phyloP scores from a whole-genome alignment of 2,113 vertebrate genomes.

The Apteryx owenii region DNA sequence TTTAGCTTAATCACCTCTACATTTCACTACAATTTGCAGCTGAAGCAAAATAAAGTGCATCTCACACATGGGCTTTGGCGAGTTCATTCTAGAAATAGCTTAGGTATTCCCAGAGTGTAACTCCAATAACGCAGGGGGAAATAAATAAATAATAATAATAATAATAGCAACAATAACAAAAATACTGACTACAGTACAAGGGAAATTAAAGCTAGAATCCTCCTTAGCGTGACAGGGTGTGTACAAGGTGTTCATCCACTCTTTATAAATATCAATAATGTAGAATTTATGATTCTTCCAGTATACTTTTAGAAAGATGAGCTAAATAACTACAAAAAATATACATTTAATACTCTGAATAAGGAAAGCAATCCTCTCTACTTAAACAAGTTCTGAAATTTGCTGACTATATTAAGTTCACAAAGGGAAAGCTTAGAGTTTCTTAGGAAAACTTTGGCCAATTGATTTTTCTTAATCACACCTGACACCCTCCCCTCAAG shows the following conservation, averaged over 20 bases:
- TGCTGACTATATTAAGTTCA: not conserved
- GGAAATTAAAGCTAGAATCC: not conserved
- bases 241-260: not conserved
- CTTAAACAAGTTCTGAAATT: not conserved
- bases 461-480: not conserved
- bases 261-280: not conserved
- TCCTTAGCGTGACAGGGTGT: not conserved
- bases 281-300: not conserved
- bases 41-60: not conserved
- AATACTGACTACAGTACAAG: not conserved
- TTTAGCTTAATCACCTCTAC: not conserved
- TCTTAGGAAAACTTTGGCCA: not conserved
- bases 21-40: not conserved
- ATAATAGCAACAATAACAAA: accelerated
- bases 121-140: not conserved
- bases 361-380: not conserved
- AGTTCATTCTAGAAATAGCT: not conserved
- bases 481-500: not conserved
- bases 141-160: no score
- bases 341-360: not conserved
- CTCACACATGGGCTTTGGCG: not conserved
- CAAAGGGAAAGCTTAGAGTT: not conserved
- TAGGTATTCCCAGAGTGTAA: not conserved
- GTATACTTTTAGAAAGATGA: not conserved
- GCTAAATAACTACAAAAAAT: not conserved